phyloP scores from a whole-genome alignment of 2,888 invertebrate genomes.

The Theretra japonica region DNA sequence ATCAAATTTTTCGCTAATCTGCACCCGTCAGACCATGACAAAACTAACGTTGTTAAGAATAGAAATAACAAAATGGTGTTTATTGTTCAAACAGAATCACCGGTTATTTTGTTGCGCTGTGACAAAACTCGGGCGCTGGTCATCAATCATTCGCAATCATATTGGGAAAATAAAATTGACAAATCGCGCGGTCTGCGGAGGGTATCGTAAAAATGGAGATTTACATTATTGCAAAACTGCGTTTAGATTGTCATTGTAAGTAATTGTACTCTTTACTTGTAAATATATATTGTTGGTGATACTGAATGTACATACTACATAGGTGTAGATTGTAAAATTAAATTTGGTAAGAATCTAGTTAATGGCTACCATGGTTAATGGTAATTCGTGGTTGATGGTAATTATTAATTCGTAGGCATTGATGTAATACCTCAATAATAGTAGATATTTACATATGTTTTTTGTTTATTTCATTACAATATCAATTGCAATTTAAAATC shows the following conservation, averaged over 20 bases:
- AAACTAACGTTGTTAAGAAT: background rate
- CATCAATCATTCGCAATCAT: conserved; percentile 8
- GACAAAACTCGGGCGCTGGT: background rate
- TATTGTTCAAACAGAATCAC: conserved; percentile 2
- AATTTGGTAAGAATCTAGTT: too few species aligned
- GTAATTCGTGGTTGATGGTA: too few species aligned
- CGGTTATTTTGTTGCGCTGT: conserved; percentile 11
- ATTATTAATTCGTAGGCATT: too few species aligned
- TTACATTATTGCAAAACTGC: background rate
- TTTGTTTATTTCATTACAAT: too few species aligned
- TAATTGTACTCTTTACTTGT: background rate
- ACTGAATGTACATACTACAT: too few species aligned
- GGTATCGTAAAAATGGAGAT: background rate
- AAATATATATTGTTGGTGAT: background rate
- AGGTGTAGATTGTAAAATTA: too few species aligned
- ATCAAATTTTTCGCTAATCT: conserved; percentile 11
- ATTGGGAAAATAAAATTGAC: background rate
- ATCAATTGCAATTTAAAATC: too few species aligned
- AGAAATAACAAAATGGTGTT: conserved; percentile 1
- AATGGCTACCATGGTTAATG: too few species aligned
- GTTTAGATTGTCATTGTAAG: background rate
- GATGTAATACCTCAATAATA: too few species aligned
- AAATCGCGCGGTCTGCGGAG: background rate
- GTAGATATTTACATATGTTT: too few species aligned
- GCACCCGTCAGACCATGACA: conserved; percentile 14